phyloP scores from a whole-genome alignment of 1,140 invertebrate genomes.

The Drosophila tsacasi region DNA sequence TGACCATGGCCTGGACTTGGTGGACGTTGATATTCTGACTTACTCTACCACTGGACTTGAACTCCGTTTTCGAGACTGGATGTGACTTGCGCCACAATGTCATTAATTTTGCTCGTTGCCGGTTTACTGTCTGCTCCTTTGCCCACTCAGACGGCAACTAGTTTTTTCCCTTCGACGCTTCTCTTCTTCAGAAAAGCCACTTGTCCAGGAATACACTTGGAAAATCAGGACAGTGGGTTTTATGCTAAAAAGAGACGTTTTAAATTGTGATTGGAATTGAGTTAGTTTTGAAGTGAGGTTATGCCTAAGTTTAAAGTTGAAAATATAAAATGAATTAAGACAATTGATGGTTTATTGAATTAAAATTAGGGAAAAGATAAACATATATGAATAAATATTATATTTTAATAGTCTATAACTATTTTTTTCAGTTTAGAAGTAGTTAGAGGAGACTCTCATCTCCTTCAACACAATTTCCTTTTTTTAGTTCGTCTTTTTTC shows the following conservation, averaged over 20 bases:
- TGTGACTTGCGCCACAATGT: conserved; percentile 52
- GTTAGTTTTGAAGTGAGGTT: background rate
- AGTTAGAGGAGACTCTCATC: background rate
- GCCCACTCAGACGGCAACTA: conserved; percentile 45
- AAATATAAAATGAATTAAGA: background rate
- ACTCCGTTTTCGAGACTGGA: conserved; percentile 32
- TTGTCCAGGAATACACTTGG: conserved; percentile 23
- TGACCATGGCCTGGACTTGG: conserved; percentile 38
- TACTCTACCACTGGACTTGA: conserved; percentile 17
- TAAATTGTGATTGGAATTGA: background rate
- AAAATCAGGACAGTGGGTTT: background rate
- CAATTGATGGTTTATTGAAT: background rate
- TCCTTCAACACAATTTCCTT: conserved; percentile 13
- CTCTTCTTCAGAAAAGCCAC: conserved; percentile 13
- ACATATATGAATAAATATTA: too few species aligned
- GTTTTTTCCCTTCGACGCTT: conserved; percentile 33
- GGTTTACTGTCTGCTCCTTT: conserved; percentile 27
- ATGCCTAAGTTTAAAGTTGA: background rate
- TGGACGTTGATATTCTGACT: conserved; percentile 23
- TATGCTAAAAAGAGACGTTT: background rate
- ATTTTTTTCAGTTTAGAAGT: conserved; percentile 8
- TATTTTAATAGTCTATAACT: background rate
- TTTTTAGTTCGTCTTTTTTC: conserved; percentile 7
- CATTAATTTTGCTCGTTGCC: conserved; percentile 54
- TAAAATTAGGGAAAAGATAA: background rate